Base-by-base conservation (phyloP, 2,888 invertebrate species). In the Boloria euphrosyne region DNA sequence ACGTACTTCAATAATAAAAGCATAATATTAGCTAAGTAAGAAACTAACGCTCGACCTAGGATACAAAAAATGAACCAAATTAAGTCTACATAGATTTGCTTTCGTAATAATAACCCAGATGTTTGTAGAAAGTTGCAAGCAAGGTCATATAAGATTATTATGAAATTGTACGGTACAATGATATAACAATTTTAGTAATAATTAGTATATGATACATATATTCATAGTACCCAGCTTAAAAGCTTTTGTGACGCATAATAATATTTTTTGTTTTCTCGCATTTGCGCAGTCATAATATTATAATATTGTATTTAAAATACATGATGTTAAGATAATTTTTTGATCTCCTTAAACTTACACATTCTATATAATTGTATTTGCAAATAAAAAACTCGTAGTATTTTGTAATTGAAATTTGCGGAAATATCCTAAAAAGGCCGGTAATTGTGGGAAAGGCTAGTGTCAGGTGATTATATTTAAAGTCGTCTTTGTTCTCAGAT, bases 101-200 rank as follows among this genome's bases (percentile, higher is more conserved):
- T 73, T 72, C 73, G 67, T 71, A 73, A 70, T 69, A 67, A 75
- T 77, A 81, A 79, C 80, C 82, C 76, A 79, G 75, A 80, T 81
- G 77, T 72, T 76, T 70, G 73, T 78, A 77, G 79, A 80, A 78
- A 79, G 79, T 78, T 57, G 58, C 55, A 69, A 66, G 72, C 80
- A 80, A 81, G 81, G 80, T 76, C 75, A 72, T 61, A 58, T 50
- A 58, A 44, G 51, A 64, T 47, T 50, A 50, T 65, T 65, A 55
- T 61, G 47, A 57, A 65, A 67, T 64, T 14, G 54, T 59, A 59
- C 53, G 54, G 44, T 52, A 38, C 51, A 38, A 58, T 50, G 18
- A 57, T 62, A 27, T 51, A 57, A 50, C 13, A 14, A 57, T 22
- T 57, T 4, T 10, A 46, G 10, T 52, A 27, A 52, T 52, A 51